Conservation (phyloP, 92 coral and sea anemone genomes). For the Epizoanthus scotinus region DNA sequence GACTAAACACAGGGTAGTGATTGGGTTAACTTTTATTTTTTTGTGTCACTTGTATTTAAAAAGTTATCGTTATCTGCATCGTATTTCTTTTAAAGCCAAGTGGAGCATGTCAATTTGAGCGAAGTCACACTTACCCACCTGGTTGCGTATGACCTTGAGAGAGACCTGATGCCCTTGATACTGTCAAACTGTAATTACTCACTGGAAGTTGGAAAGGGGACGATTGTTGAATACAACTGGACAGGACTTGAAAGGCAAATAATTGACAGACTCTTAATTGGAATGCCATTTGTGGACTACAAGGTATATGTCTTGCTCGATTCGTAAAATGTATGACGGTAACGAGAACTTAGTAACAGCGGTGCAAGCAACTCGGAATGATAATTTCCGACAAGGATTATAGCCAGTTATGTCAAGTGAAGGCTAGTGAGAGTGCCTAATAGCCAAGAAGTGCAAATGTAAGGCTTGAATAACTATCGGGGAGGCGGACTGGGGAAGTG, state of each 20-base stretch:
- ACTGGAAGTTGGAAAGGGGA: constrained; percentile 79
- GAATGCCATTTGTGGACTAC: constrained; percentile 67
- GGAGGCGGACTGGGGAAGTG: too few relatives aligned
- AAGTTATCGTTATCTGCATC: too few relatives aligned
- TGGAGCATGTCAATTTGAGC: constrained; percentile 47
- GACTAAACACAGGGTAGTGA: too few relatives aligned
- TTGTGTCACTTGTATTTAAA: too few relatives aligned
- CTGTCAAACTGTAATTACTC: constrained; percentile 83
- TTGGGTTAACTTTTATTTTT: too few relatives aligned
- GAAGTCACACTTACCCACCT: constrained; percentile 67
- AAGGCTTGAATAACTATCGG: too few relatives aligned
- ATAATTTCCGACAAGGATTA: too few relatives aligned
- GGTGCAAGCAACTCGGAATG: too few relatives aligned
- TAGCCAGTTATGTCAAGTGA: too few relatives aligned
- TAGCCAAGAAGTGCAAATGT: too few relatives aligned
- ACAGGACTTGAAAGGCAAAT: constrained; percentile 71
- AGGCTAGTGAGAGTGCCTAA: too few relatives aligned
- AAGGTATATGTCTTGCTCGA: constrained; percentile 47
- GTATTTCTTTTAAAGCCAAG: constrained; percentile 47
- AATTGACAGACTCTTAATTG: constrained; percentile 78
- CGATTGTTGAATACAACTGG: constrained; percentile 84
- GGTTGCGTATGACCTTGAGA: constrained; percentile 69
- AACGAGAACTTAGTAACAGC: too few relatives aligned
- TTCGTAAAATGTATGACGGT: not conserved
- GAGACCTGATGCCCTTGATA: constrained; percentile 73